These are phyloP conservation scores for Corvus cornix DNA, from an alignment of 2,113 vertebrate genomes.

Conservation along the genomic window DNA sequence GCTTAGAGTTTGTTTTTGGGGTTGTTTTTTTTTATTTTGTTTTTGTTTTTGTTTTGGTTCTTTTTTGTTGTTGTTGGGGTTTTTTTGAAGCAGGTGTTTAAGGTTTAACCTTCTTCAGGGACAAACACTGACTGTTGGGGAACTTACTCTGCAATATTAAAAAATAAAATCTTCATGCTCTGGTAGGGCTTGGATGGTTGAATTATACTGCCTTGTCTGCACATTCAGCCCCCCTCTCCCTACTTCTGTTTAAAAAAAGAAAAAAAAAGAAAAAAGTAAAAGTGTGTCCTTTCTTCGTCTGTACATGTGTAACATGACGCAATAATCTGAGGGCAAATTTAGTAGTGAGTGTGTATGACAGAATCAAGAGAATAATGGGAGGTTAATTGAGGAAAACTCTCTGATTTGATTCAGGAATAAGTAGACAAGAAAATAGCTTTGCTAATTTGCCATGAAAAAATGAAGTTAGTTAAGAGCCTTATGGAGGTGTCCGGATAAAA, in stretches of 20 bases:
- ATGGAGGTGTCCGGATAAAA: constrained; percentile 43
- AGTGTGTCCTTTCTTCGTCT: constrained; percentile 80
- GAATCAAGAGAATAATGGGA: constrained; percentile 68
- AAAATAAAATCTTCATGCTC: constrained; percentile 77
- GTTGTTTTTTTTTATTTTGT: constrained; percentile 25
- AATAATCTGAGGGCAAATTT: constrained; percentile 84
- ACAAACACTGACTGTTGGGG: constrained; percentile 87
- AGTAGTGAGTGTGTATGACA: constrained; percentile 81
- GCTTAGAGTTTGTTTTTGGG: constrained; percentile 77
- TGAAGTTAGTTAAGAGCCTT: constrained; percentile 65
- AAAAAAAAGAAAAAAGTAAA: constrained; percentile 22
- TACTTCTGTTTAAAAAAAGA: constrained; percentile 68
- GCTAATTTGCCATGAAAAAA: constrained; percentile 71
- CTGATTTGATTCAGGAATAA: constrained; percentile 63
- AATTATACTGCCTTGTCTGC: constrained; percentile 80
- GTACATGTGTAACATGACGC: constrained; percentile 82
- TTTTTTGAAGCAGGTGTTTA: constrained; percentile 90
- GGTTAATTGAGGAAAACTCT: constrained; percentile 55
- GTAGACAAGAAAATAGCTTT: constrained; percentile 68
- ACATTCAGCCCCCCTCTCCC: constrained; percentile 77
- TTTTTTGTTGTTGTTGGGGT: constrained; percentile 52
- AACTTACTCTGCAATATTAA: constrained; percentile 84
- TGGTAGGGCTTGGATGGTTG: constrained; percentile 82
- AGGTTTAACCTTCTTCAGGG: constrained; percentile 94
- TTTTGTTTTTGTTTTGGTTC: constrained; percentile 18